Conservation (phyloP, 2,797 vertebrate genomes). For the Graptemys geographica region DNA sequence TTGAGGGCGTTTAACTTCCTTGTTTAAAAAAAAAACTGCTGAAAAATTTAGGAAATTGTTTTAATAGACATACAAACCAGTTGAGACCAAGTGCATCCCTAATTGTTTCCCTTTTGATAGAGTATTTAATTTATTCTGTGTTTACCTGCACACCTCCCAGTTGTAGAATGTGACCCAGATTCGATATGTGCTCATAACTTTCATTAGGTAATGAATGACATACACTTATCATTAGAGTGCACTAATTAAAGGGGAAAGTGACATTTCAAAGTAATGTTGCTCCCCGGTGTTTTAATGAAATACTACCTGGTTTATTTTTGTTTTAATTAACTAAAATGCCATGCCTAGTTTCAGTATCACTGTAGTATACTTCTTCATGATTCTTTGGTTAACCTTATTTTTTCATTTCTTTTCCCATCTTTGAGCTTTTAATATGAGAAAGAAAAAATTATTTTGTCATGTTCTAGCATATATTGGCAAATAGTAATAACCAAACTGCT, state of each 20-base stretch:
- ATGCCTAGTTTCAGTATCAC: conserved; percentile 31
- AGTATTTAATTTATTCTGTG: conserved; percentile 31
- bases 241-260: conserved; percentile 78
- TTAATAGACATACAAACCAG: conserved; percentile 30
- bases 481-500: not conserved
- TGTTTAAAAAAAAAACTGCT: not conserved
- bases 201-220: conserved; percentile 72
- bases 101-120: conserved; percentile 59
- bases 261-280: conserved; percentile 74
- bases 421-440: not conserved
- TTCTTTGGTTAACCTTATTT: not conserved
- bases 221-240: conserved; percentile 71
- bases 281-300: conserved; percentile 69
- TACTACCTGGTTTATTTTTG: conserved; percentile 61
- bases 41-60: conserved; percentile 34
- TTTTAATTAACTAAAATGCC: conserved; percentile 55
- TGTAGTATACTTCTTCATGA: not conserved
- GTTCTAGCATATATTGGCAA: not conserved
- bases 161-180: conserved; percentile 71
- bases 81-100: conserved; percentile 54
- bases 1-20: not conserved
- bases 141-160: conserved; percentile 52
- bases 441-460: not conserved
- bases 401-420: conserved; percentile 13
- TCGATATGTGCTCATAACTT: conserved; percentile 60